Evolutionary conservation across 2,113 vertebrate species (phyloP), one percentile per base, ranked within the genome.

Genomic region (Aegotheles bennettii): DNA sequence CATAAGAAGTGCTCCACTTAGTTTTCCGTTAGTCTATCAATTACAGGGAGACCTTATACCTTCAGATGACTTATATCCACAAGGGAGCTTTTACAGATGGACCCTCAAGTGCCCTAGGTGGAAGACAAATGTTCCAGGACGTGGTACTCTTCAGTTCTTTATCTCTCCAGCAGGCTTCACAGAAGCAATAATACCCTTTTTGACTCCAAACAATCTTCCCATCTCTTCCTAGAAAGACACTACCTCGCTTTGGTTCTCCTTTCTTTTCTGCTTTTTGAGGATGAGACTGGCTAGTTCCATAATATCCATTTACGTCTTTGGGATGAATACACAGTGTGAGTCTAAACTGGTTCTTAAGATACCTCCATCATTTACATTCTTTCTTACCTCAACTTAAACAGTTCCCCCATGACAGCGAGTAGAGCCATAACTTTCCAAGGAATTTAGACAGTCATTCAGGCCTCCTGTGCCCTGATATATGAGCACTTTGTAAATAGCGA

Each of bases 81-180:
- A 26, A 9, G 2, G 31, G 4, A 73, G 5, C 6, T 68, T 81
- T 78, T 24, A 47, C 3, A 47, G 20, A 3, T 26, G 7, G 45
- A 17, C 0, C 2, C 2, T 65, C 2, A 4, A 1, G 2, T 56
- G 7, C 2, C 68, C 1, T 7, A 63, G 9, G 60, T n/a, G 38
- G 47, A 87, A 67, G 29, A 4, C 1, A 1, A 9, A 59, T 2
- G 4, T 42, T 51, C 35, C 20, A 67, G 29, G 25, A 38, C 3
- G 7, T 2, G 0, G 0, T 61, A 24, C 11, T 70, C 6, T 40
- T 84, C 35, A 50, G 1, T 11, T 36, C 6, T 20, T 74, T 17
- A 35, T 7, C 12, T 63, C 18, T 57, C 50, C 24, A 42, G 5
- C 16, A 67, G 7, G 3, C 36, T 68, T 6, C 2, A 9, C 0